Evolutionary conservation across 2,888 invertebrate genomes (phyloP).

Genomic region (Drosophila subquinaria): DNA sequence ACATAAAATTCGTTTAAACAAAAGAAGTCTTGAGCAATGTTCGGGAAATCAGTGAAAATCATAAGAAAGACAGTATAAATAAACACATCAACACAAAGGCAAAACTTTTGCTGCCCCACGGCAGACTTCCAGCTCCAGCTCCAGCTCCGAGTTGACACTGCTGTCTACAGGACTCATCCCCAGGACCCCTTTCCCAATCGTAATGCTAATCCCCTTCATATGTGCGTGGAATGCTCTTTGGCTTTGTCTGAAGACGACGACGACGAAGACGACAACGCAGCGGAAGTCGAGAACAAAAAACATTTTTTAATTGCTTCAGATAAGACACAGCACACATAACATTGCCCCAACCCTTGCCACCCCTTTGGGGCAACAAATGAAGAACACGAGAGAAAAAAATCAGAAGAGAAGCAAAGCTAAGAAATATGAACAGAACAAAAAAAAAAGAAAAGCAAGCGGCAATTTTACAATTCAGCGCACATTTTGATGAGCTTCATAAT

Average conservation of each 20-base stretch:
- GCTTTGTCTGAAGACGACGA: slow-evolving; percentile 43
- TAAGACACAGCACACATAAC: slow-evolving; percentile 77
- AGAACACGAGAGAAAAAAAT: neutral
- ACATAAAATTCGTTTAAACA: slow-evolving; percentile 5
- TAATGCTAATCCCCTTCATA: slow-evolving; percentile 32
- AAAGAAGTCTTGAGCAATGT: slow-evolving; percentile 24
- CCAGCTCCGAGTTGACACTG: slow-evolving; percentile 18
- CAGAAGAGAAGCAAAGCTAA: neutral
- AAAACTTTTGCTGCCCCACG: slow-evolving; percentile 61
- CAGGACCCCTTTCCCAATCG: slow-evolving; percentile 8
- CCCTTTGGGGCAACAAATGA: slow-evolving; percentile 9
- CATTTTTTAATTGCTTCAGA: slow-evolving; percentile 83
- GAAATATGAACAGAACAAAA: slow-evolving; percentile 6
- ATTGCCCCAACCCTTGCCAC: slow-evolving; percentile 21
- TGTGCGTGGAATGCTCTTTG: slow-evolving; percentile 44
- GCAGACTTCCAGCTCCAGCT: slow-evolving; percentile 23
- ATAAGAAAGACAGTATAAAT: slow-evolving; percentile 62
- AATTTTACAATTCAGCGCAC: slow-evolving; percentile 83
- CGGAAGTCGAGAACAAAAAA: slow-evolving; percentile 63
- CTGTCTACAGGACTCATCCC: slow-evolving; percentile 13
- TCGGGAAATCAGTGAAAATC: slow-evolving; percentile 62
- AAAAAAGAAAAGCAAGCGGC: slow-evolving; percentile 54
- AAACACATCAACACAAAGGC: slow-evolving; percentile 77
- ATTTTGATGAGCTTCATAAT: slow-evolving; percentile 79
- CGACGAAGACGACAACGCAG: slow-evolving; percentile 45